These are phyloP conservation scores for Uria aalge DNA, from an alignment of 2,113 vertebrate genomes.

Conservation along the genomic window DNA sequence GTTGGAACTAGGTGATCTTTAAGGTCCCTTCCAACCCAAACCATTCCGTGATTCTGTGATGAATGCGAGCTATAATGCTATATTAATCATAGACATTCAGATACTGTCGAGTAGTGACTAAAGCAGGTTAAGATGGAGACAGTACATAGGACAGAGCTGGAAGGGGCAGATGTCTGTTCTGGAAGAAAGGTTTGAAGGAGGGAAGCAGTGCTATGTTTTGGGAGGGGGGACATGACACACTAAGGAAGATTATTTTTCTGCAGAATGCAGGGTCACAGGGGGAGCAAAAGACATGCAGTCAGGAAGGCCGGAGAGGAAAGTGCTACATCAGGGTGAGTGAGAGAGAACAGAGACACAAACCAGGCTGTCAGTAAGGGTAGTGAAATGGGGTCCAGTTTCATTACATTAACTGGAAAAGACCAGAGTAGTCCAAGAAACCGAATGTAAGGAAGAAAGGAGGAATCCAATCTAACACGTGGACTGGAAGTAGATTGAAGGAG, in stretches of 20 bases:
- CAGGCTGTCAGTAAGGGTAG: neutral
- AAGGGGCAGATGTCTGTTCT: neutral
- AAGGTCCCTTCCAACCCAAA: no score
- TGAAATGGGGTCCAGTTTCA: neutral
- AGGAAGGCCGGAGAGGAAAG: neutral
- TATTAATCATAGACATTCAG: neutral
- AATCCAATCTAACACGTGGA: neutral
- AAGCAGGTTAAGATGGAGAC: neutral
- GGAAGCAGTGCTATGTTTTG: neutral
- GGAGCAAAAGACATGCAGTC: neutral
- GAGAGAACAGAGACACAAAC: neutral
- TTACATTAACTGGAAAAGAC: neutral
- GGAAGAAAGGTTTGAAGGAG: neutral
- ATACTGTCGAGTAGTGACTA: neutral
- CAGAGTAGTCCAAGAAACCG: neutral
- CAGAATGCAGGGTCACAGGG: neutral
- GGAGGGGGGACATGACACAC: accelerated
- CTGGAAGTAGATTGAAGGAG: neutral
- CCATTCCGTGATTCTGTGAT: neutral
- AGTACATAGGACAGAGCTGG: neutral
- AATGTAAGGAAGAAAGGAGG: neutral
- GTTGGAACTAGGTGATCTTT: no score
- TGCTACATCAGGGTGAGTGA: neutral
- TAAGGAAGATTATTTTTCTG: neutral
- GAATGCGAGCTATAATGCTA: neutral